phyloP scores from a whole-genome alignment of 2,113 vertebrate genomes.

The Scartelaos histophorus region DNA sequence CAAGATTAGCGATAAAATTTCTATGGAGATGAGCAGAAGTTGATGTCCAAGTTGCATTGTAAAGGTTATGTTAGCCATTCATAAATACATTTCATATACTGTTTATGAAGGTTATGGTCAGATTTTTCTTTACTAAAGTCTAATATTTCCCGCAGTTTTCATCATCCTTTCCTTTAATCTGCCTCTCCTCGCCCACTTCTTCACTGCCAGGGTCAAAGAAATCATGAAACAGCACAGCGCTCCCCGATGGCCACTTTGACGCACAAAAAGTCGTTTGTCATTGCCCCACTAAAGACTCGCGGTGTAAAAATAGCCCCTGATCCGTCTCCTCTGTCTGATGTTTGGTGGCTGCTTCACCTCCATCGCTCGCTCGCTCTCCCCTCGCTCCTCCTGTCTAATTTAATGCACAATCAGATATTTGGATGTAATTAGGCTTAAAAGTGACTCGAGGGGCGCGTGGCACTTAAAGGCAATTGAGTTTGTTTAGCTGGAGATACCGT shows the following conservation, averaged over 20 bases:
- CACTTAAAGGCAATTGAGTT: slow-evolving; percentile 62
- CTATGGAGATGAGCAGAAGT: too few species aligned
- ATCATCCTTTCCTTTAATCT: slow-evolving; percentile 23
- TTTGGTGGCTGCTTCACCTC: neutral
- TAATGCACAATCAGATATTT: slow-evolving; percentile 51
- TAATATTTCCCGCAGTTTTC: neutral
- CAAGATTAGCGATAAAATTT: too few species aligned
- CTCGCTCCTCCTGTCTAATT: slow-evolving; percentile 39
- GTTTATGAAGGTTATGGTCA: too few species aligned
- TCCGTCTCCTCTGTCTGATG: slow-evolving; percentile 40
- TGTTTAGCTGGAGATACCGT: slow-evolving; percentile 33
- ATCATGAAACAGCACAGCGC: slow-evolving; percentile 50
- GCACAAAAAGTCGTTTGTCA: slow-evolving; percentile 59
- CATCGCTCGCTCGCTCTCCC: neutral
- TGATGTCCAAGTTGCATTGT: too few species aligned
- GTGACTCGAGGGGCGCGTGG: slow-evolving; percentile 44
- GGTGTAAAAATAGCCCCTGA: slow-evolving; percentile 61
- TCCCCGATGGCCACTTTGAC: slow-evolving; percentile 56
- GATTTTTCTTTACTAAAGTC: neutral
- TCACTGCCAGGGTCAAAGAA: slow-evolving; percentile 57
- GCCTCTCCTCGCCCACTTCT: slow-evolving; percentile 52
- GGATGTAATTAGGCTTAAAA: slow-evolving; percentile 51
- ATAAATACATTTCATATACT: too few species aligned
- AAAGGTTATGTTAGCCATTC: too few species aligned
- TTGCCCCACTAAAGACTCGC: slow-evolving; percentile 54